These are phyloP conservation scores for Pollachius pollachius DNA, from an alignment of 2,113 vertebrate genomes.

Conservation along the genomic window DNA sequence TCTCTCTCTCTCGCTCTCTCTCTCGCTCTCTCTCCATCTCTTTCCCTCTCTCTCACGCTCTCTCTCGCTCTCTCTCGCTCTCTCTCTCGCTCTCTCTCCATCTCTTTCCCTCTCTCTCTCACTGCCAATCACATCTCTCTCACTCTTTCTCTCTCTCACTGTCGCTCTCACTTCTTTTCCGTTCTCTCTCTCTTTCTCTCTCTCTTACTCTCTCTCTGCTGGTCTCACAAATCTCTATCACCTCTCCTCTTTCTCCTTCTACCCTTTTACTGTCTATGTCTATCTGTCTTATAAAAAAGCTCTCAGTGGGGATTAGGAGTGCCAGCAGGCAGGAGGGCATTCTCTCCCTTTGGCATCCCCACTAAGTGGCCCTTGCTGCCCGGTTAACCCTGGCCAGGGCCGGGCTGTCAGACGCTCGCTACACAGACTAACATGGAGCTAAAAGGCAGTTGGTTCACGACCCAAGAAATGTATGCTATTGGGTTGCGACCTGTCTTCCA, in stretches of 20 bases:
- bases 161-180: slow-evolving; percentile 2
- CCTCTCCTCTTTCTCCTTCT: background rate
- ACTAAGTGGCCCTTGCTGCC: slow-evolving; percentile 51
- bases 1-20: slow-evolving; percentile 15
- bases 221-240: background rate
- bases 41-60: slow-evolving; percentile 7
- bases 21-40: background rate
- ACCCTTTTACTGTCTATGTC: slow-evolving; percentile 6
- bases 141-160: slow-evolving; percentile 13
- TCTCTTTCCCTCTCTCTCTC: slow-evolving; percentile 3
- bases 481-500: slow-evolving; percentile 3
- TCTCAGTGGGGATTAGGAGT: slow-evolving; percentile 30
- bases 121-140: slow-evolving; percentile 7
- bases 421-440: no score
- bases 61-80: slow-evolving; percentile 14
- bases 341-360: slow-evolving; percentile 24
- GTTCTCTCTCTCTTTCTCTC: slow-evolving; percentile 1
- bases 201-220: slow-evolving; percentile 6
- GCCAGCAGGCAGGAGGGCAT: slow-evolving; percentile 36
- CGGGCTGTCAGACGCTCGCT: no score
- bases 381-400: background rate
- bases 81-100: background rate
- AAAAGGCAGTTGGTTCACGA: slow-evolving; percentile 8
- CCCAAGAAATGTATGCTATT: background rate
- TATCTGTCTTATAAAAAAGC: slow-evolving; percentile 11